Conservation (phyloP, 1,140 invertebrate species). For the Diabrotica undecimpunctata region DNA sequence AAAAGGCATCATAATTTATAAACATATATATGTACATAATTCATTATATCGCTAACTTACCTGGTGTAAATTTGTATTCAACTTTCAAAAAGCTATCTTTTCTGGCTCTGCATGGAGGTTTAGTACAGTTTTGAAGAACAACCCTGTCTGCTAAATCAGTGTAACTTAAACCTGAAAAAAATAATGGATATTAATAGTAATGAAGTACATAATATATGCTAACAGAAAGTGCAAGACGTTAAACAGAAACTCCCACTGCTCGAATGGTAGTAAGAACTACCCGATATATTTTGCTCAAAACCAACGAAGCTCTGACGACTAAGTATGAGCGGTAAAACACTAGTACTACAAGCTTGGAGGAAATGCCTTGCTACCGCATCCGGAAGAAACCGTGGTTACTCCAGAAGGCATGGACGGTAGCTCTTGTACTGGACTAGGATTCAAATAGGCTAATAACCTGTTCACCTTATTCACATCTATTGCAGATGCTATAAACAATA, state of each 20-base stretch:
- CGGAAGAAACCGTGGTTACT: no score
- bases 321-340: not conserved
- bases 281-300: not conserved
- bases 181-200: not conserved
- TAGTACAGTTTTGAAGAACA: constrained; percentile 57
- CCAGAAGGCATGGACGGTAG: no score
- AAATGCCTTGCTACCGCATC: no score
- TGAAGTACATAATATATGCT: not conserved
- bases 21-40: no score
- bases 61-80: constrained; percentile 56
- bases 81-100: constrained; percentile 56
- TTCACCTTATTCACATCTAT: no score
- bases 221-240: not conserved
- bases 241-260: no score
- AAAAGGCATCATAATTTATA: no score
- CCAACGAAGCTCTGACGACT: not conserved
- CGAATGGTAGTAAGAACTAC: no score
- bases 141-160: constrained; percentile 45
- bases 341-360: not conserved
- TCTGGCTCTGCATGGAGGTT: constrained; percentile 60
- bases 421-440: no score
- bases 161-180: constrained; percentile 30
- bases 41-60: constrained; percentile 42
- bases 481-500: no score
- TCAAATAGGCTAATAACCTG: no score